Conservation (phyloP, 2,113 vertebrate species). For the Nesoenas mayeri region DNA sequence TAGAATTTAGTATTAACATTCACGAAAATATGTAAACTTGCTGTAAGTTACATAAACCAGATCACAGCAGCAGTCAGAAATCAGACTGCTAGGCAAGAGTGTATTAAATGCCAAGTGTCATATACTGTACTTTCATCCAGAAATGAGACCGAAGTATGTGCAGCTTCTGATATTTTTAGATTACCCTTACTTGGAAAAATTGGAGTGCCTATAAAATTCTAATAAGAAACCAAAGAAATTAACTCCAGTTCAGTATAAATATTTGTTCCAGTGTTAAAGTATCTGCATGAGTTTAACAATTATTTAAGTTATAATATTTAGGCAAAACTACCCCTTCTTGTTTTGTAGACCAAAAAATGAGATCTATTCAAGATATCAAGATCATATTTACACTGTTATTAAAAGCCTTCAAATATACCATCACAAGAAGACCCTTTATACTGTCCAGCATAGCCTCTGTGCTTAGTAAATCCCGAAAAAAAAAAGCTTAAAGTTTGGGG, state of each 20-base stretch:
- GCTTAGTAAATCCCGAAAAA: not conserved
- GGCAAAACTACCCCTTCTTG: not conserved
- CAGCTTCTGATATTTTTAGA: slow-evolving; percentile 25
- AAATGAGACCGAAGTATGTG: not conserved
- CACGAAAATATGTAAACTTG: slow-evolving; percentile 79
- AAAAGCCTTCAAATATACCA: not conserved
- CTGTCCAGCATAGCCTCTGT: not conserved
- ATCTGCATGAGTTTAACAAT: not conserved
- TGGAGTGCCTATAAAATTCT: not conserved
- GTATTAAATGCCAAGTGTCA: slow-evolving; percentile 12
- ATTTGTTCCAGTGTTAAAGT: not conserved
- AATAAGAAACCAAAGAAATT: not conserved
- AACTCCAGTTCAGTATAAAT: slow-evolving; percentile 4
- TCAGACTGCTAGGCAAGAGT: slow-evolving; percentile 14
- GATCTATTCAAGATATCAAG: not conserved
- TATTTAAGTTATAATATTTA: not conserved
- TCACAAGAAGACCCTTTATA: not conserved
- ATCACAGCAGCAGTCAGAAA: slow-evolving; percentile 60
- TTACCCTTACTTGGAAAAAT: not conserved
- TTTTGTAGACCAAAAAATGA: not conserved
- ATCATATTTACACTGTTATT: not conserved
- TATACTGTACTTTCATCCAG: not conserved
- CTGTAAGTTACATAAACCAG: slow-evolving; percentile 75
- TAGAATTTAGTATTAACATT: slow-evolving; percentile 66
- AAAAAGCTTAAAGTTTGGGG: not conserved